Evolutionary conservation across 1,140 invertebrate species (phyloP), one percentile per base, ranked within the genome.

Genomic region (Colletes latitarsis): DNA sequence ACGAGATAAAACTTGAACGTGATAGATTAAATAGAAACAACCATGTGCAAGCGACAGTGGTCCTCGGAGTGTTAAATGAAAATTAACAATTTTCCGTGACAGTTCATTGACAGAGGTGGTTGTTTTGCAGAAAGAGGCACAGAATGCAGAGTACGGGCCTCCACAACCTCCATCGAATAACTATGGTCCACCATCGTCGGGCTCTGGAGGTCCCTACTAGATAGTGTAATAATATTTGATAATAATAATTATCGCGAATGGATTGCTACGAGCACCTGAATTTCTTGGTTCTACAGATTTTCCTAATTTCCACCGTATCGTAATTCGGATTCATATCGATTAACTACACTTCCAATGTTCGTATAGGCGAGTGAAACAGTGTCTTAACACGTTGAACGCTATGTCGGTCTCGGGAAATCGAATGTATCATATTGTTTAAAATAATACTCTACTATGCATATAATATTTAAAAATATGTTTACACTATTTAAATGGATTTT

Each of bases 141-240:
- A 89, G 43, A 84, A 84, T 19, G 89, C 88, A n/a, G 92, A 92
- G 66, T 94, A 94, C 77, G 94, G 94, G 30, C 91, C 94, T 6
- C 85, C 87, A 4, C 86, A 88, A 9, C 85, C 88, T 15, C 88
- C 89, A 14, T 69, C 88, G 8, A 93, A 94, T 78, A 92, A 87
- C 57, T 94, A 94, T 82, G 93, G 94, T 9, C 90, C 93, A 3
- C 93, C 94, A 9, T 88, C 67, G 77, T 84, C 66, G 43, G 80
- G 66, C 6, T 81, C 87, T 67, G 87, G 89, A 12, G 92, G 93
- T 41, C 89, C 90, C 49, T 92, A 91, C 55, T 92, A 89, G 82
- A 53, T 52, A 52, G 43, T 21, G 12, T 41, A 39, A 43, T 63
- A 14, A 4, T 15, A 17, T 14, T 4, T 39, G 6, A 66, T 60